Percentiles rank a stretch among this genome's conserved stretches.
Evolutionary conservation across 2,888 invertebrate species (phyloP).

Genomic region (Coenonympha glycerion): DNA sequence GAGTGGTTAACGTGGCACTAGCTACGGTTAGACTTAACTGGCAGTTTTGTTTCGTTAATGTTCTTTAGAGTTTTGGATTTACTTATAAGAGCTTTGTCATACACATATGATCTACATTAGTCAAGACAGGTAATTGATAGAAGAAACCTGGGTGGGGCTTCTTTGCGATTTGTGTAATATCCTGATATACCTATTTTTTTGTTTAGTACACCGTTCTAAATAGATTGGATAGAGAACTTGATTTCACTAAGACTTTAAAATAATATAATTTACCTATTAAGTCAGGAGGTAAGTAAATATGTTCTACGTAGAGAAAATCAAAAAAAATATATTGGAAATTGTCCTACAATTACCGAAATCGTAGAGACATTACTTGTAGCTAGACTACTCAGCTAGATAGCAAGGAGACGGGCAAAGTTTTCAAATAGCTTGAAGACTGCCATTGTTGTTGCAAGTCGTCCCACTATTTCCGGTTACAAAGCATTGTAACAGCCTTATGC

Average conservation of each 20-base stretch:
- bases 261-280: too few species aligned
- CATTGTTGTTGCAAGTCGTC: background rate
- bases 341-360: background rate
- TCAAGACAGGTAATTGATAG: too few species aligned
- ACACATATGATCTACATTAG: too few species aligned
- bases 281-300: too few species aligned
- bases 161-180: too few species aligned
- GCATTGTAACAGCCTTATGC: background rate
- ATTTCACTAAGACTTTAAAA: too few species aligned
- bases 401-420: background rate
- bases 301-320: too few species aligned
- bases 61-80: background rate
- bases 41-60: slow-evolving; percentile 31
- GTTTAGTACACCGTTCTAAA: too few species aligned
- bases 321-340: background rate
- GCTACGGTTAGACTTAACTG: slow-evolving; percentile 3
- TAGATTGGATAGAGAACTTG: too few species aligned
- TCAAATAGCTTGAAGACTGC: background rate
- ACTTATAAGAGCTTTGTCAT: slow-evolving; percentile 9
- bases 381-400: background rate
- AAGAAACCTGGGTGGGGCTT: too few species aligned
- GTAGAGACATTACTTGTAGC: background rate
- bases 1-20: slow-evolving; percentile 15
- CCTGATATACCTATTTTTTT: too few species aligned
- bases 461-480: background rate